phyloP scores from a whole-genome alignment of 2,113 vertebrate genomes.

The Jacana jacana region DNA sequence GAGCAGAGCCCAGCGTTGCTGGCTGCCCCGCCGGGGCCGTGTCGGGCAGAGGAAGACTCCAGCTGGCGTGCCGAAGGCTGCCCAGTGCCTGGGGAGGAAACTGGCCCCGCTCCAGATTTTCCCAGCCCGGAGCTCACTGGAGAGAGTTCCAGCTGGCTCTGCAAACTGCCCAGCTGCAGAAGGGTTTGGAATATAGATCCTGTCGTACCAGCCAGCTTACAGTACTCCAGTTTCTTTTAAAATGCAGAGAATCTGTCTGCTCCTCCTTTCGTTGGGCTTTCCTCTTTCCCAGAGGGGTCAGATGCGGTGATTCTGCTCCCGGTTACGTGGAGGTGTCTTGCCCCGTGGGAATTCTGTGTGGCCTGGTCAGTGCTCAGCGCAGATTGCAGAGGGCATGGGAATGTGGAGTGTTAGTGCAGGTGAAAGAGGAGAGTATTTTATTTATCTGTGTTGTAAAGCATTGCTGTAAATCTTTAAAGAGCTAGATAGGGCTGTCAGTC shows the following conservation, averaged over 20 bases:
- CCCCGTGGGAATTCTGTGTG: neutral
- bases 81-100: neutral
- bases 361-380: accelerated
- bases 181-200: neutral
- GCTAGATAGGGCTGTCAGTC: neutral
- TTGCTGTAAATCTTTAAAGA: neutral
- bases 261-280: neutral
- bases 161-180: conserved; percentile 52
- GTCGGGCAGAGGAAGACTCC: neutral
- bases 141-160: conserved; percentile 55
- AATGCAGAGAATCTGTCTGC: neutral
- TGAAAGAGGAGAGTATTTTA: neutral
- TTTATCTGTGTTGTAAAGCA: neutral
- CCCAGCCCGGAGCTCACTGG: conserved; percentile 32
- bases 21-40: conserved; percentile 1
- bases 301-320: neutral
- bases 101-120: conserved; percentile 48
- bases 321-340: neutral
- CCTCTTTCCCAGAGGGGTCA: neutral
- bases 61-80: conserved; percentile 44
- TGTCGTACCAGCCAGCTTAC: neutral
- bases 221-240: neutral
- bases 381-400: neutral
- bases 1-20: neutral
- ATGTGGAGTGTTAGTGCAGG: neutral